Evolutionary conservation across 2,113 vertebrate species (phyloP).

Genomic region (Charadrius vociferus): DNA sequence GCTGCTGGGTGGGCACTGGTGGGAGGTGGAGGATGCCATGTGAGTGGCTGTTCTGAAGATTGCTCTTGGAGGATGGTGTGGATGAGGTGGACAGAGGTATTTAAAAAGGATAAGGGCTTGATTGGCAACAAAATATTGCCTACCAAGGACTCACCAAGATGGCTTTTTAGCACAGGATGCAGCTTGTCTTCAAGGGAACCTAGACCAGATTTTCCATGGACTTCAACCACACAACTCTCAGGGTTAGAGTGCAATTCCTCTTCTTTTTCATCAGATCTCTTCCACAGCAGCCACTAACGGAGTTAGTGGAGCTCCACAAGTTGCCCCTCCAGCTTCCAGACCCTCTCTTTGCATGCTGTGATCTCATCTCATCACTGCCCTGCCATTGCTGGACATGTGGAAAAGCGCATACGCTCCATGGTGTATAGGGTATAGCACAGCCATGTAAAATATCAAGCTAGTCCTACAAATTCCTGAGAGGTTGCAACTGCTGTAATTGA

Average conservation of each 20-base stretch:
- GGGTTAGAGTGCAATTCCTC: not conserved
- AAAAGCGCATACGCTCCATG: not conserved
- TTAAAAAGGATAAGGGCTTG: not conserved
- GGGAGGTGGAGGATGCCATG: not conserved
- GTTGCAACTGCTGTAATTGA: not conserved
- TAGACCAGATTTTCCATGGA: not conserved
- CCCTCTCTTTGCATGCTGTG: not conserved
- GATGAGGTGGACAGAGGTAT: not conserved
- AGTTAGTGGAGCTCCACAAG: not conserved
- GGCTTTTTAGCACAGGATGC: not conserved
- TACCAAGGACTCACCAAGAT: not conserved
- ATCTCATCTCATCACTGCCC: not conserved
- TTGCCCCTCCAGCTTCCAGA: not conserved
- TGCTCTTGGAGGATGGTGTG: not conserved
- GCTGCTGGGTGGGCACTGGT: not conserved
- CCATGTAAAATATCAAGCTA: not conserved
- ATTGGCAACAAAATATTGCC: not conserved
- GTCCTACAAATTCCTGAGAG: not conserved
- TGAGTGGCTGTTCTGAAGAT: not conserved
- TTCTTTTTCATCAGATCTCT: not conserved
- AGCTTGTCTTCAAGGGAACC: not conserved
- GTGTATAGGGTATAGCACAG: not conserved
- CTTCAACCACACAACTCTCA: accelerated
- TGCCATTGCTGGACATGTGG: accelerated
- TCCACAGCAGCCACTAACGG: not conserved